phyloP scores from a whole-genome alignment of 2,888 invertebrate species.

The Carabus problematicus region DNA sequence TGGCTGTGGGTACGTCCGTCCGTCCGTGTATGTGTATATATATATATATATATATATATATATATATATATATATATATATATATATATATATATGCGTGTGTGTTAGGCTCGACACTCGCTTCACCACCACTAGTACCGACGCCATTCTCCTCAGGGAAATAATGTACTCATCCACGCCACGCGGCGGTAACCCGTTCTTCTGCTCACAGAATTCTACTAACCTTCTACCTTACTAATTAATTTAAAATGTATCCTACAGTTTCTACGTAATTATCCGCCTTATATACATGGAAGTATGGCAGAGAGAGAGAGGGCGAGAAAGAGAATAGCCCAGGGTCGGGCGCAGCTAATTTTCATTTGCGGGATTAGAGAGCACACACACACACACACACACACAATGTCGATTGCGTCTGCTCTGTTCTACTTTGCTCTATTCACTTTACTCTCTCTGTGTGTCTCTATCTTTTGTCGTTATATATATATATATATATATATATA shows the following conservation, averaged over 20 bases:
- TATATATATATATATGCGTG: conserved; percentile 9
- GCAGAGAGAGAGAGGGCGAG: neutral
- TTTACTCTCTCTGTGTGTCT: no score
- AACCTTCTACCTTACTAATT: conserved; percentile 47
- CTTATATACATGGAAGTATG: conserved; percentile 34
- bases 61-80: conserved; percentile 7
- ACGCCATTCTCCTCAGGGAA: conserved; percentile 32
- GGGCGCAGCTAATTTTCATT: conserved; percentile 1
- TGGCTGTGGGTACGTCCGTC: no score
- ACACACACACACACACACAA: neutral
- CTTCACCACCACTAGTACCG: no score
- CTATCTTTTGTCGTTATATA: no score
- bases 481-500: no score
- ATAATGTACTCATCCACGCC: conserved; percentile 40
- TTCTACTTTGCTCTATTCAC: no score
- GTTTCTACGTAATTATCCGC: conserved; percentile 46
- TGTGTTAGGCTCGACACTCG: conserved; percentile 15
- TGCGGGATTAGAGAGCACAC: conserved; percentile 9
- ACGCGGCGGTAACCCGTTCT: conserved; percentile 30
- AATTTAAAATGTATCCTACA: conserved; percentile 49
- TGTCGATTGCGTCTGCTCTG: no score
- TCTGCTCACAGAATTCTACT: conserved; percentile 37
- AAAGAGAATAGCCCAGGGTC: neutral
- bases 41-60: neutral
- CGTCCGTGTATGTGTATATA: neutral